These are phyloP conservation scores for Dioctria linearis DNA, from an alignment of 2,888 invertebrate genomes.

Conservation along the genomic window DNA sequence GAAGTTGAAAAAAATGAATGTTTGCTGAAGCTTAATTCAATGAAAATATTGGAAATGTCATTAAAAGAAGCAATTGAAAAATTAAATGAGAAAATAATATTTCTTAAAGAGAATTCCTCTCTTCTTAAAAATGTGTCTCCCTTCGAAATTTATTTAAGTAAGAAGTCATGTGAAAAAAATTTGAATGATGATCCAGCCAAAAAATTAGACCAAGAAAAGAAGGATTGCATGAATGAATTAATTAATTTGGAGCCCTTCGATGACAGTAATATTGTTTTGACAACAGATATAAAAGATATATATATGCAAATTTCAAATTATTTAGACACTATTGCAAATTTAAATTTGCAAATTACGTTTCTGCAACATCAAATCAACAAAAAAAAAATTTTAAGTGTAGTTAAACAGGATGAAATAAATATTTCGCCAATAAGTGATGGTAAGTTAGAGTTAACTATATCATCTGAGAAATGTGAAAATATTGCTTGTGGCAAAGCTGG, in stretches of 20 bases:
- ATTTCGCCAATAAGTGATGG: too few relatives aligned
- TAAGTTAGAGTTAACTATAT: too few relatives aligned
- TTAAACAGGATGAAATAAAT: not conserved
- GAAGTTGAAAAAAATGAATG: too few relatives aligned
- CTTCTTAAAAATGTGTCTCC: not conserved
- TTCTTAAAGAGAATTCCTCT: not conserved
- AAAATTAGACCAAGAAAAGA: not conserved
- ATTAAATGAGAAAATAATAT: not conserved
- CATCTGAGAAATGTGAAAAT: too few relatives aligned
- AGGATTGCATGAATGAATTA: not conserved
- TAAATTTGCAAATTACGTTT: not conserved
- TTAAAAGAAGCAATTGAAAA: not conserved
- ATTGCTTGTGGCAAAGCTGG: too few relatives aligned
- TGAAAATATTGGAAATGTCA: not conserved
- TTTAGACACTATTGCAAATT: not conserved
- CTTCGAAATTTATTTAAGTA: not conserved
- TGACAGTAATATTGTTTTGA: constrained; percentile 4
- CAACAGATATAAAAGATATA: not conserved
- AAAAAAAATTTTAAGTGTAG: not conserved
- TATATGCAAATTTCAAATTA: not conserved
- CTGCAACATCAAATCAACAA: not conserved
- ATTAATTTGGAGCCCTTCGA: constrained; percentile 7
- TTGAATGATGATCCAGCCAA: not conserved
- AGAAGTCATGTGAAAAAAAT: not conserved
- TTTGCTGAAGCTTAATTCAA: not conserved